Evolutionary conservation across 2,888 invertebrate genomes (phyloP), one percentile per base, ranked within the genome.

Genomic region (Cetonia aurata): DNA sequence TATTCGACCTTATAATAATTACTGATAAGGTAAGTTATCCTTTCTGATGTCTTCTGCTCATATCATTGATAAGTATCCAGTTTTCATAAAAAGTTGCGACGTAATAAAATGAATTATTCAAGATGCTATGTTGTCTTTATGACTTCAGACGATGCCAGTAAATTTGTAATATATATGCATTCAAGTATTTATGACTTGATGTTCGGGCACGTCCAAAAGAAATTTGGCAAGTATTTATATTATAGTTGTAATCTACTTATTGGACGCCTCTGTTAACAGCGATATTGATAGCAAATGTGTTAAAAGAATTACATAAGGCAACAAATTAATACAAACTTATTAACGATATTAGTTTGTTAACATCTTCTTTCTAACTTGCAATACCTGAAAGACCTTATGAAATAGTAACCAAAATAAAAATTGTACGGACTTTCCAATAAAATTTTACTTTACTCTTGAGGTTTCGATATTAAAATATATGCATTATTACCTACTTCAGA

Each of bases 71-170:
- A 65, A 65, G 62, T 52, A 65, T 46, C 50, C 17, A 50, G 62
- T 46, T 37, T 37, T 17, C 12, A 33, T 12, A 50, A 50, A 65
- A 65, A 37, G 50, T 65, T 74, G 74, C 73, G 74, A 75, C 74
- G 72, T 74, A 73, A 74, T 75, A 72, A 75, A 70, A 76, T 76
- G 74, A 74, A 77, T 77, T 75, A 77, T 77, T 76, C 76, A 77
- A 66, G 68, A 66, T 15, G 72, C 70, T 72, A 70, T 73, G 37
- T 65, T 37, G 62, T 50, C 37, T 65, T 65, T 65, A 50, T 50
- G 37, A 70, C 74, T 77, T 76, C 76, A 76, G 76, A 74, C 70
- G 72, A 72, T 72, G 74, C 73, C 75, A 75, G 75, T 60, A 65
- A 50, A 33, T 65, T 65, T 50, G 31, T 62, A 65, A 12, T 50